Conservation (phyloP, 2,113 vertebrate species). For the Menidia beryllina region DNA sequence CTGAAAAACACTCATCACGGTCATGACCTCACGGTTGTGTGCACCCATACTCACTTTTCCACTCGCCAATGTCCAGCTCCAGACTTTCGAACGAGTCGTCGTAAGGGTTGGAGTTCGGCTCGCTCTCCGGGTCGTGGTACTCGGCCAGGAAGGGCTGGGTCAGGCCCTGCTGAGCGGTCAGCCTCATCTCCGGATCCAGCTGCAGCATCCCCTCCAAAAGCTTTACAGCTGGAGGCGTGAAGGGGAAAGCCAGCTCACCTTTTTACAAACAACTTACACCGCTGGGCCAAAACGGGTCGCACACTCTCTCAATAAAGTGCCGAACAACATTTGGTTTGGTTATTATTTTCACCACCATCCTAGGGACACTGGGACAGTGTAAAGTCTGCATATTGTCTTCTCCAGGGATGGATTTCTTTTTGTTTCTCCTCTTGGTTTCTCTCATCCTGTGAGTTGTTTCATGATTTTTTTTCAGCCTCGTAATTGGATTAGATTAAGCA, state of each 20-base stretch:
- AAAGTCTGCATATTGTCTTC: not conserved
- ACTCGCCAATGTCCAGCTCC: conserved; percentile 81
- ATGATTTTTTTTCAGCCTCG: too few relatives aligned
- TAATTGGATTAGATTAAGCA: too few relatives aligned
- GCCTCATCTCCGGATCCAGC: conserved; percentile 82
- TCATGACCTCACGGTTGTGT: not conserved
- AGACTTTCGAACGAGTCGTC: conserved; percentile 86
- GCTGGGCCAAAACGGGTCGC: too few relatives aligned
- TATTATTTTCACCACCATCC: too few relatives aligned
- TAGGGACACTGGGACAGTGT: too few relatives aligned
- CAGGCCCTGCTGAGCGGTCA: conserved; percentile 79
- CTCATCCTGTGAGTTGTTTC: too few relatives aligned
- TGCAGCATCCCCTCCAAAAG: conserved; percentile 83
- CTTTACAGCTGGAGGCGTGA: conserved; percentile 66
- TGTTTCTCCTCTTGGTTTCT: too few relatives aligned
- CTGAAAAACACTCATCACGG: not conserved
- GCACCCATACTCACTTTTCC: conserved; percentile 80
- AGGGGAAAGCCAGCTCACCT: not conserved
- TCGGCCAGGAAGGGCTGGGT: conserved; percentile 81
- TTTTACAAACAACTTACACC: too few relatives aligned
- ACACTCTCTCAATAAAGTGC: too few relatives aligned
- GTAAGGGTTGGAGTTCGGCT: conserved; percentile 77
- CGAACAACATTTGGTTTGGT: too few relatives aligned
- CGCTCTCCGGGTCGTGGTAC: conserved; percentile 81
- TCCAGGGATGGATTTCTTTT: too few relatives aligned